Percentiles rank a stretch among this genome's conserved stretches.
Evolutionary conservation across 2,888 invertebrate species (phyloP).

Genomic region (Acanthococcus lagerstroemiae): DNA sequence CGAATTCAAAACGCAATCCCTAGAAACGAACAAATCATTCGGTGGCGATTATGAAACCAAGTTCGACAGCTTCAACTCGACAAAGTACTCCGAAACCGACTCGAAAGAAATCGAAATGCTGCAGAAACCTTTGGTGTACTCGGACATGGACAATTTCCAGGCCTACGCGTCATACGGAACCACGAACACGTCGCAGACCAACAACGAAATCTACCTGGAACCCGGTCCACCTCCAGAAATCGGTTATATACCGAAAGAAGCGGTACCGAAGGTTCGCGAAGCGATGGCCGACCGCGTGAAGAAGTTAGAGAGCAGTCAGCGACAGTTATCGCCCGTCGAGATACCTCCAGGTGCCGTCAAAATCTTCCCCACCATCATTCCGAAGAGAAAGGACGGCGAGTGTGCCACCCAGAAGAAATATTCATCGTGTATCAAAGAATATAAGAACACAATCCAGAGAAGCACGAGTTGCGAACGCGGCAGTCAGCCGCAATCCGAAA

Average conservation of each 20-base stretch:
- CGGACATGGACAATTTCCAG: background rate
- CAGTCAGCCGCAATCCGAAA: background rate
- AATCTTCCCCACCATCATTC: slow-evolving; percentile 42
- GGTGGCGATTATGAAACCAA: background rate
- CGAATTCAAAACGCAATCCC: background rate
- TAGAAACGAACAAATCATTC: background rate
- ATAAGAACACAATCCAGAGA: slow-evolving; percentile 12
- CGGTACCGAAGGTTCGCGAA: slow-evolving; percentile 44
- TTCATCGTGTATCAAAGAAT: slow-evolving; percentile 22
- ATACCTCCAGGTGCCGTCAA: slow-evolving; percentile 51
- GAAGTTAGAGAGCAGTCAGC: slow-evolving; percentile 51
- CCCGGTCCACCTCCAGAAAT: slow-evolving; percentile 64
- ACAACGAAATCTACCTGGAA: slow-evolving; percentile 42
- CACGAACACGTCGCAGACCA: background rate
- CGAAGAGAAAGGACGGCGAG: slow-evolving; percentile 11
- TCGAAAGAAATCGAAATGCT: background rate
- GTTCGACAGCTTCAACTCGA: background rate
- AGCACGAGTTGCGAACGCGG: background rate
- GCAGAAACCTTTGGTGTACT: background rate
- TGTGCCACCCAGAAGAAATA: slow-evolving; percentile 10
- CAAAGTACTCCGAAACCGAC: background rate
- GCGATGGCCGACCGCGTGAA: slow-evolving; percentile 51
- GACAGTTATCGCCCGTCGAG: slow-evolving; percentile 45
- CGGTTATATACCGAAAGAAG: slow-evolving; percentile 50
- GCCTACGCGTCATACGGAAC: slow-evolving; percentile 6